Evolutionary conservation across 2,888 invertebrate genomes (phyloP).

Genomic region (Microctonus hyperodae): DNA sequence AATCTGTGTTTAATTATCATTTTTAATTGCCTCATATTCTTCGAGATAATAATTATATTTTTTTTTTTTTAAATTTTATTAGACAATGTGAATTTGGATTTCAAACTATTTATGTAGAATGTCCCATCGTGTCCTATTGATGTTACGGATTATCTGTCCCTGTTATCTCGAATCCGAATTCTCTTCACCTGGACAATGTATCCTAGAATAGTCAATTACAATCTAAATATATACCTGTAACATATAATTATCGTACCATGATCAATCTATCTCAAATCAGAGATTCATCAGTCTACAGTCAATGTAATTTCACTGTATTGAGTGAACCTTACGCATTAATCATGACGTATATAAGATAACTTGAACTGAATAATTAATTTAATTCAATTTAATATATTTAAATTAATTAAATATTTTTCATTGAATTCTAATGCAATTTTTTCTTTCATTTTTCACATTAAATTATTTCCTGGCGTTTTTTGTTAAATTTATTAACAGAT

Average conservation of each 20-base stretch:
- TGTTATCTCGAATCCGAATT: conserved; percentile 14
- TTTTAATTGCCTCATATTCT: no score
- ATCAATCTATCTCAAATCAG: conserved; percentile 59
- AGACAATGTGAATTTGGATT: neutral
- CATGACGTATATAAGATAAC: neutral
- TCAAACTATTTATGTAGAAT: neutral
- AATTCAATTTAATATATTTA: no score
- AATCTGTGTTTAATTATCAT: no score
- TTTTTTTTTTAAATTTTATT: neutral
- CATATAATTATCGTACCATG: conserved; percentile 57
- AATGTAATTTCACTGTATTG: conserved; percentile 37
- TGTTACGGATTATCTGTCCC: conserved; percentile 42
- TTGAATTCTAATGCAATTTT: no score
- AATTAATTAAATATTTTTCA: no score
- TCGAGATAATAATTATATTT: no score
- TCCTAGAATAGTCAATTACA: conserved; percentile 42
- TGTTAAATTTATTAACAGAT: no score
- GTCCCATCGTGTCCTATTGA: conserved; percentile 38
- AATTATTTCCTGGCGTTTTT: no score
- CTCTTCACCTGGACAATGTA: conserved; percentile 31
- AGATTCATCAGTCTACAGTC: conserved; percentile 52
- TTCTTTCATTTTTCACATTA: no score
- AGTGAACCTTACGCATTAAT: neutral
- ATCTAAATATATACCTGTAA: conserved; percentile 19
- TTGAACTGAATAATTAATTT: neutral